Percentiles rank a stretch among this genome's conserved stretches.
Evolutionary conservation across 2,888 invertebrate species (phyloP).

Genomic region (Meteorus colon): DNA sequence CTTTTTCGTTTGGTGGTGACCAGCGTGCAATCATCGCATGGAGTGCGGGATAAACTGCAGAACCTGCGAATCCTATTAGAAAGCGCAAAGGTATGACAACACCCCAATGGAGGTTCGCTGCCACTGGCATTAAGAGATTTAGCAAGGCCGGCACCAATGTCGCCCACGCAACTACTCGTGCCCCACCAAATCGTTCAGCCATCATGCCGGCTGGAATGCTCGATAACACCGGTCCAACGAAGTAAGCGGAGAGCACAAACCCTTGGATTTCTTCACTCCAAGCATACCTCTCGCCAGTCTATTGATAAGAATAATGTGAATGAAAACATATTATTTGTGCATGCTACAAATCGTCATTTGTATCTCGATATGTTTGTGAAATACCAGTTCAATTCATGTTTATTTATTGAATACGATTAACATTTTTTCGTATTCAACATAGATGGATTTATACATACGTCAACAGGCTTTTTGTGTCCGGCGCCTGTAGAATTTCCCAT

Average conservation of each 20-base stretch:
- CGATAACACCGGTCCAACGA: conserved; percentile 66
- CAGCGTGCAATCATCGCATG: conserved; percentile 83
- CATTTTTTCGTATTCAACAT: no score
- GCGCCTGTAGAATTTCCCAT: conserved; percentile 37
- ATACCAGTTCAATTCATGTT: no score
- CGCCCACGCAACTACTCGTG: conserved; percentile 70
- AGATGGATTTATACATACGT: conserved; percentile 55
- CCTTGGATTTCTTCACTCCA: conserved; percentile 68
- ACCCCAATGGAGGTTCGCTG: conserved; percentile 61
- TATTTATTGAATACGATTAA: no score
- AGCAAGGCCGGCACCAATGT: conserved; percentile 69
- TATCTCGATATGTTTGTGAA: no score
- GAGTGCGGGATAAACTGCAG: conserved; percentile 80
- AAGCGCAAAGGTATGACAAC: conserved; percentile 66
- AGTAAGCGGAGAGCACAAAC: conserved; percentile 64
- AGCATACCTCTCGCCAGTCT: conserved; percentile 66
- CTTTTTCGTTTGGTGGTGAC: conserved; percentile 85
- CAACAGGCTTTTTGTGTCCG: conserved; percentile 22
- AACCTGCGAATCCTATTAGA: conserved; percentile 70
- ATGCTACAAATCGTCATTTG: not conserved
- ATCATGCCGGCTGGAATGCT: conserved; percentile 68
- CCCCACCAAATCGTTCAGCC: conserved; percentile 70
- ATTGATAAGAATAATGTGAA: conserved; percentile 20
- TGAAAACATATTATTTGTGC: not conserved
- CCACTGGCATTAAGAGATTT: conserved; percentile 69